These are phyloP conservation scores for Agapostemon virescens DNA, from an alignment of 2,888 invertebrate species.

Conservation along the genomic window DNA sequence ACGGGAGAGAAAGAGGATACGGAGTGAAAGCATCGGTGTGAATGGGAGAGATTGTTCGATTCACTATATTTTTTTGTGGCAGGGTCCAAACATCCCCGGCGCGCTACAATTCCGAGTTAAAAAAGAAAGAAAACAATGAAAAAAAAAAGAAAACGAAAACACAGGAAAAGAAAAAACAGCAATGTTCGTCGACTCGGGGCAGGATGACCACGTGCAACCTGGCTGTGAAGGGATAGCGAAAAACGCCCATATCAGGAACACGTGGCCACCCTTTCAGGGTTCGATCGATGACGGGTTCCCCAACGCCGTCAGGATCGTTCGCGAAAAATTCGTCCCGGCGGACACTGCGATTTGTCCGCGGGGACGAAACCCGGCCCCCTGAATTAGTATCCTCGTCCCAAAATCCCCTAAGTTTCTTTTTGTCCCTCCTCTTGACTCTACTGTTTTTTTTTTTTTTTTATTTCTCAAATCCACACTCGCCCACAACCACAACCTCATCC, in stretches of 20 bases:
- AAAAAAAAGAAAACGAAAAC: background rate
- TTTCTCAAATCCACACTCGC: constrained; percentile 61
- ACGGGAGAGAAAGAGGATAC: constrained; percentile 53
- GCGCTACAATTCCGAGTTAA: constrained; percentile 61
- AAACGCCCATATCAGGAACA: constrained; percentile 47
- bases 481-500: constrained; percentile 67
- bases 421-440: constrained; percentile 23
- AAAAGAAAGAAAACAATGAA: constrained; percentile 11
- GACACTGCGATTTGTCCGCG: constrained; percentile 72
- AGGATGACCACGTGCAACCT: constrained; percentile 57
- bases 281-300: constrained; percentile 36
- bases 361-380: constrained; percentile 66
- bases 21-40: constrained; percentile 57
- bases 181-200: constrained; percentile 54
- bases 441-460: constrained; percentile 57
- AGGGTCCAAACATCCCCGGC: constrained; percentile 62
- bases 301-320: constrained; percentile 44
- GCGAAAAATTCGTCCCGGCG: constrained; percentile 72
- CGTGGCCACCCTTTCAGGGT: constrained; percentile 48
- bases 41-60: constrained; percentile 54
- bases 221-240: constrained; percentile 32
- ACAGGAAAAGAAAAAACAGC: background rate
- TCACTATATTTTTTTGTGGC: constrained; percentile 36
- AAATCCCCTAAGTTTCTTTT: constrained; percentile 41
- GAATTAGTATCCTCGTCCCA: constrained; percentile 44